Base-by-base conservation (phyloP, 2,888 invertebrate genomes). In the Pardosa pseudoannulata region DNA sequence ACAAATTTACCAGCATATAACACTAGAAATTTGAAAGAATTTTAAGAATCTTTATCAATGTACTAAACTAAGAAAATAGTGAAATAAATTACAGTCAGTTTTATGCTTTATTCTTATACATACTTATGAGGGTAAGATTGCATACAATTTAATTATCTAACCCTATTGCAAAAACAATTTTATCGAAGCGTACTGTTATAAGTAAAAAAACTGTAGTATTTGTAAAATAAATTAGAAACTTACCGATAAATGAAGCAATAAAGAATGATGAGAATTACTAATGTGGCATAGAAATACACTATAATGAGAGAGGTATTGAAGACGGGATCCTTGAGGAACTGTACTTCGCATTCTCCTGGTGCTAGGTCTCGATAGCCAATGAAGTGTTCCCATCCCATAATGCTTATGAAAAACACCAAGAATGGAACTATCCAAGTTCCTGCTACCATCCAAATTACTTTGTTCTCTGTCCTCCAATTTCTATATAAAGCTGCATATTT, bases 361-460 rank as follows among this genome's bases (percentile, higher is more conserved):
- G 94, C 93, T 75, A 98, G 93, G 90, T 98, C 97, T 87, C 98
- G 93, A 91, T 95, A 96, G 27, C 98, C 98, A 67, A 97, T 96
- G 91, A 99, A 99, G 91, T 98, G 97, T 91, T 98, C 98, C 98
- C 99, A 99, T 64, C 99, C 99, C 91, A 99, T 98, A 89, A 99
- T 99, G 88, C 98, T 97, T 89, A 97, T 97, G 92, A 99, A 99
- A 92, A 99, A 99, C 11, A 99, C 93, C 82, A 98, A 93, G 0
- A 97, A 96, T 68, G 99, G 99, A 90, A 99, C 96, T 78, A 98
- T 96, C 98, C 98, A 99, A 0, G 98, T 98, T 65, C 97, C 95
- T 3, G 96, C 96, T 0, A 98, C 97, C 97, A 98, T 98, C 94
- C 96, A 96, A 88, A 98, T 95, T 16, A 98, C 98, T 90, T 96